Evolutionary conservation across 2,888 invertebrate species (phyloP), one percentile per base, ranked within the genome.

Genomic region (Coleophora flavipennella): DNA sequence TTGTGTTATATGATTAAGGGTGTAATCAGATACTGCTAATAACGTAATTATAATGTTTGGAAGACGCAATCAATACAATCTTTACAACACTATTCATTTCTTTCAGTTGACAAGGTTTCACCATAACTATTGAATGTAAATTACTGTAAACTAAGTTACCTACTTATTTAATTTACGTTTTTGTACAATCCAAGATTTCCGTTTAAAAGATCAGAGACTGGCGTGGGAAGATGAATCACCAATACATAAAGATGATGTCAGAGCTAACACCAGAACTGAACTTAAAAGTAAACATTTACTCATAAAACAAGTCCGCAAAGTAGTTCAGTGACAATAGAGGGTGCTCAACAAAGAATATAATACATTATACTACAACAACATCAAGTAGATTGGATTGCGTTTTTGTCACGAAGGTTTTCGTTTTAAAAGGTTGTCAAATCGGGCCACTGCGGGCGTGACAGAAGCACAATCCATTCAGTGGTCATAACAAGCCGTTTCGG

Each of bases 401-500:
- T 70, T 69, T 67, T 62, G 70, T 72, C 53, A 67, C 57, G 51
- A 49, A 44, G 11, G 3, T 20, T 20, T 20, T 20, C 20, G 20
- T 20, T 20, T 20, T 6, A 20, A 20, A 4, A 20, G 20, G 20
- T 6, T 20, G 20, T 20, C 20, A 54, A 48, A 44, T 45, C 38
- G 41, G 47, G 43, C 42, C 44, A 49, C 48, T 51, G 51, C 39
- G 43, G 50, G 51, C 59, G 57, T 67, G 56, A 73, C 68, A 66
- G 73, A 67, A 70, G 52, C 64, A 53, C 67, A 62, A 58, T 64
- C 64, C 60, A 59, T 53, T 53, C 55, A 62, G 61, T 59, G 61
- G 67, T 62, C 63, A 71, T 62, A 78, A 73, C 55, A 79, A 78
- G 79, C 76, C 58, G 62, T 64, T 69, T 67, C 63, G 71, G 78